Conservation (phyloP, 2,888 invertebrate species). For the Cryptocheilus praepositus region DNA sequence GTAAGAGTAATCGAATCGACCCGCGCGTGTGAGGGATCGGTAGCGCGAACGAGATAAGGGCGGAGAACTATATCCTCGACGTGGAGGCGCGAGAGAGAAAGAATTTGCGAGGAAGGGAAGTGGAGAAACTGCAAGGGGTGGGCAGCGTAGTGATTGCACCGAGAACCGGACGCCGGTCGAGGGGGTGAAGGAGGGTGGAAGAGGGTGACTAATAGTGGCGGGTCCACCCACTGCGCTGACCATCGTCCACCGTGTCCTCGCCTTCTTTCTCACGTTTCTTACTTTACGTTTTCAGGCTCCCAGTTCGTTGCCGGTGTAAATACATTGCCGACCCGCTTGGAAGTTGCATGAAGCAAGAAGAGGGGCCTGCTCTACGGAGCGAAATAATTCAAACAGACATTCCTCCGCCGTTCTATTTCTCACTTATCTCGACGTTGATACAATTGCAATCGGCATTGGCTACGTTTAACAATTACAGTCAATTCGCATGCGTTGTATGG, state of each 20-base stretch:
- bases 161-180: constrained; percentile 36
- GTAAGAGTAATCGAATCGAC: constrained; percentile 64
- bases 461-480: neutral
- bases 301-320: constrained; percentile 2
- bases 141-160: constrained; percentile 57
- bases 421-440: constrained; percentile 10
- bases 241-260: constrained; percentile 51
- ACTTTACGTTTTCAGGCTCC: constrained; percentile 19
- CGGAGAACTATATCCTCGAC: constrained; percentile 54
- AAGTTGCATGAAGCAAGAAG: too few species aligned
- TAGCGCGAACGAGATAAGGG: constrained; percentile 65
- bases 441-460: neutral
- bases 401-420: constrained; percentile 1
- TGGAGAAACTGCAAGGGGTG: constrained; percentile 26
- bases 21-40: constrained; percentile 45
- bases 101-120: constrained; percentile 8
- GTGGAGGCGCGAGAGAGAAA: constrained; percentile 8
- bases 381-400: constrained; percentile 14
- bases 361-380: neutral
- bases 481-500: neutral
- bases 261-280: constrained; percentile 51
- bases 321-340: constrained; percentile 12
- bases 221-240: constrained; percentile 52
- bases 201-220: constrained; percentile 62
- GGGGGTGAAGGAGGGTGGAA: constrained; percentile 28